These are phyloP conservation scores for Steinernema feltiae DNA, from an alignment of 1,140 invertebrate genomes.

Conservation along the genomic window DNA sequence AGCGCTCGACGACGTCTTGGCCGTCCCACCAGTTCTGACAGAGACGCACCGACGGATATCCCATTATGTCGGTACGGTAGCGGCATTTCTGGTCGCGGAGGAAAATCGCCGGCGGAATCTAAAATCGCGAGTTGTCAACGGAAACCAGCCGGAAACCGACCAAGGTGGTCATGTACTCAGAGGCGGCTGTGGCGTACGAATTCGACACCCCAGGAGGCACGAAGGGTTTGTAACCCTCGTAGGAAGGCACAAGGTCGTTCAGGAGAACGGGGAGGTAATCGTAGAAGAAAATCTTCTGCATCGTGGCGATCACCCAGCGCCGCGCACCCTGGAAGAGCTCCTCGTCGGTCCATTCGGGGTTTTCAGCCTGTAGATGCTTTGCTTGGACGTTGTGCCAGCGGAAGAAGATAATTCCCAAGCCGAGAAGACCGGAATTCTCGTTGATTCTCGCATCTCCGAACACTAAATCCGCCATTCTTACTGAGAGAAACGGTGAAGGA, in stretches of 20 bases:
- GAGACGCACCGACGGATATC: constrained; percentile 76
- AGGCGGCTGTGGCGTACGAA: constrained; percentile 91
- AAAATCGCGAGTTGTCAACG: background rate
- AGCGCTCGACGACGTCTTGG: constrained; percentile 80
- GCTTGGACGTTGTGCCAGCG: constrained; percentile 93
- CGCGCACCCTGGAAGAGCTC: constrained; percentile 84
- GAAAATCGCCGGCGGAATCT: constrained; percentile 49
- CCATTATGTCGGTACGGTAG: constrained; percentile 72
- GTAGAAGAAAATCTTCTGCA: constrained; percentile 92
- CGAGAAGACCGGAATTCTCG: constrained; percentile 88
- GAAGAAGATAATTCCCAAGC: constrained; percentile 85
- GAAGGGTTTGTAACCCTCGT: constrained; percentile 74
- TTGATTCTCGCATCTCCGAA: constrained; percentile 90
- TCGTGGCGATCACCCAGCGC: constrained; percentile 79
- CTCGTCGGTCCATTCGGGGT: constrained; percentile 85
- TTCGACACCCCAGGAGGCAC: constrained; percentile 92
- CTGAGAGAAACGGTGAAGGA: constrained; percentile 16
- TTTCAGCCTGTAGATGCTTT: constrained; percentile 67
- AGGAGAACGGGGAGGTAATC: constrained; percentile 88
- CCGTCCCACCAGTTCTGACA: constrained; percentile 98
- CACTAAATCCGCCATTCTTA: no score
- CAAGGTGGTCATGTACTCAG: constrained; percentile 85
- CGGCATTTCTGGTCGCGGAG: constrained; percentile 66
- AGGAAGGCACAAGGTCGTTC: constrained; percentile 54
- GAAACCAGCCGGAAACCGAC: constrained; percentile 23